Evolutionary conservation across 2,797 vertebrate species (phyloP), one percentile per base, ranked within the genome.

Genomic region (Spondyliosoma cantharus): DNA sequence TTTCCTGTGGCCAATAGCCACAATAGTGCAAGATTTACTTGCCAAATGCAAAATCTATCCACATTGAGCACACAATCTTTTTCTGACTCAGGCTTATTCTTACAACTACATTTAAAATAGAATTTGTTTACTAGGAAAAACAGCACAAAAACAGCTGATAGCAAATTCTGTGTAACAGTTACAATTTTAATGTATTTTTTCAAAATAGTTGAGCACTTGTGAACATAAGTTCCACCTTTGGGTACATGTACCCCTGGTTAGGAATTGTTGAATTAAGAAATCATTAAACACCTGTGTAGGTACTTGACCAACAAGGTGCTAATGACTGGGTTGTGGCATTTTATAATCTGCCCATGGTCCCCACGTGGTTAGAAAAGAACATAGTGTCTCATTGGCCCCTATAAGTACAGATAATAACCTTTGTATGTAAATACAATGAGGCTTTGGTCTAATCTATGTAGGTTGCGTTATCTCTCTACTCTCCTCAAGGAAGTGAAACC

Each of bases 351-450:
- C 48, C 70, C 29, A 58, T 69, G 50, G 67, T 71, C 57, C 43
- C 60, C 42, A 37, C 66, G 60, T 70, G 61, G 80, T 76, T 46
- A 57, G 61, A 63, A 24, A 52, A 74, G 16, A 68, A 43, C 52
- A 64, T 25, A 7, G 17, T 12, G n/a, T 76, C 42, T 53, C 15
- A 16, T 24, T 7, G 37, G 49, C 58, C 74, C 13, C 52, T 71
- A n/a, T 72, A 71, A 83, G 66, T 71, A 57, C 48, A 86, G 59
- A 80, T 82, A 79, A 32, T 78, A 67, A 9, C 37, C 37, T 37
- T 68, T 37, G 37, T 63, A 7, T 48, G 11, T 65, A 83, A 71
- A 66, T 42, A 78, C 69, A 84, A 48, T 37, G 2, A 37, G 43
- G 61, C 20, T 71, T 42, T 59, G 61, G 15, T 50, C 64, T 74